These are phyloP conservation scores for Papilio glaucus DNA, from an alignment of 1,140 invertebrate genomes.

Conservation along the genomic window DNA sequence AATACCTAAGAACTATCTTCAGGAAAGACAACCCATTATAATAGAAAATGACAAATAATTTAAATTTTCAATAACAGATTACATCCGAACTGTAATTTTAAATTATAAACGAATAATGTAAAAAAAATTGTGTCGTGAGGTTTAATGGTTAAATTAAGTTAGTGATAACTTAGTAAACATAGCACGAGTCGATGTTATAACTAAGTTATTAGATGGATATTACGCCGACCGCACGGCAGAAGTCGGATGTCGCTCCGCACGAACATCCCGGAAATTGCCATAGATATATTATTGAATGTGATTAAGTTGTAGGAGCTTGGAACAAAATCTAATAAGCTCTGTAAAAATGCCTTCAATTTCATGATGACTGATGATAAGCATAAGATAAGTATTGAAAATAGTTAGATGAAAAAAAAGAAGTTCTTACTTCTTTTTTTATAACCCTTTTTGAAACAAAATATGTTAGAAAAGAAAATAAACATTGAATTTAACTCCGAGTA, in stretches of 20 bases:
- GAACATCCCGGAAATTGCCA: constrained; percentile 12
- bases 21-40: too few species aligned
- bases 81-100: neutral
- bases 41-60: too few species aligned
- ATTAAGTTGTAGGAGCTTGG: constrained; percentile 1
- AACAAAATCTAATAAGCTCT: neutral
- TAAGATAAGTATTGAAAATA: too few species aligned
- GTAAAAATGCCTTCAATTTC: neutral
- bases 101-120: constrained; percentile 24
- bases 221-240: constrained; percentile 48
- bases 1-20: too few species aligned
- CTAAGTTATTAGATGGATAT: constrained; percentile 61
- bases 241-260: constrained; percentile 47
- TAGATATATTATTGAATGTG: neutral
- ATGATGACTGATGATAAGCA: too few species aligned
- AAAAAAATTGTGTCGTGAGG: neutral
- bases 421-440: too few species aligned
- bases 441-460: too few species aligned
- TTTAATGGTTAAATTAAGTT: constrained; percentile 25
- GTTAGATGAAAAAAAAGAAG: too few species aligned
- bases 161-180: constrained; percentile 23
- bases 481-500: too few species aligned
- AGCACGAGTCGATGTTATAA: constrained; percentile 50
- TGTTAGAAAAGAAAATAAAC: too few species aligned
- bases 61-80: neutral